Evolutionary conservation across 2,113 vertebrate species (phyloP).

Genomic region (Brienomyrus longianalis): DNA sequence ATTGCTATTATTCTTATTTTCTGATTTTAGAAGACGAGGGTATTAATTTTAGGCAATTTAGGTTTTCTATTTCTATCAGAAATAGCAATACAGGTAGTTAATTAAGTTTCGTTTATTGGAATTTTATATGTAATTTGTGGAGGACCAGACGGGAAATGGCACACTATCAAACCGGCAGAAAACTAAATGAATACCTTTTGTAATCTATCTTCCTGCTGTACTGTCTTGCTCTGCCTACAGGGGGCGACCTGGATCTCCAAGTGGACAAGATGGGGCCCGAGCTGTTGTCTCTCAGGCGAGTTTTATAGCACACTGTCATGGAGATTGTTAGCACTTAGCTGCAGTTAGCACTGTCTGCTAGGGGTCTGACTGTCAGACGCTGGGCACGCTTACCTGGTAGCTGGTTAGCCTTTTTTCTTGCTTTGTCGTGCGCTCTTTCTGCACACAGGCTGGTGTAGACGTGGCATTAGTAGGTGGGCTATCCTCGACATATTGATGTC

Average conservation of each 20-base stretch:
- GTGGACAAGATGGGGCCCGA: conserved; percentile 70
- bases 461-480: neutral
- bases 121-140: neutral
- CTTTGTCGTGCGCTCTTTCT: neutral
- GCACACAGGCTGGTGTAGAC: neutral
- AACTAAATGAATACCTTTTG: neutral
- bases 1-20: no score
- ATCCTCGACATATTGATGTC: neutral
- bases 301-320: neutral
- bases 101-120: neutral
- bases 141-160: neutral
- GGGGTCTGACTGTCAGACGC: neutral
- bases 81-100: neutral
- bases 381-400: neutral
- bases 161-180: neutral
- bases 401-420: neutral
- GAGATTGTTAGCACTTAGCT: neutral
- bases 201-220: neutral
- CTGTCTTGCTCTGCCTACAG: conserved; percentile 46
- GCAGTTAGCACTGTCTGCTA: neutral
- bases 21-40: neutral
- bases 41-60: neutral
- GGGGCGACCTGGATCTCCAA: conserved; percentile 60
- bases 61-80: neutral
- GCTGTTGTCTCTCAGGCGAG: conserved; percentile 74